Evolutionary conservation across 2,888 invertebrate genomes (phyloP).

Genomic region (Macrophya annulata): DNA sequence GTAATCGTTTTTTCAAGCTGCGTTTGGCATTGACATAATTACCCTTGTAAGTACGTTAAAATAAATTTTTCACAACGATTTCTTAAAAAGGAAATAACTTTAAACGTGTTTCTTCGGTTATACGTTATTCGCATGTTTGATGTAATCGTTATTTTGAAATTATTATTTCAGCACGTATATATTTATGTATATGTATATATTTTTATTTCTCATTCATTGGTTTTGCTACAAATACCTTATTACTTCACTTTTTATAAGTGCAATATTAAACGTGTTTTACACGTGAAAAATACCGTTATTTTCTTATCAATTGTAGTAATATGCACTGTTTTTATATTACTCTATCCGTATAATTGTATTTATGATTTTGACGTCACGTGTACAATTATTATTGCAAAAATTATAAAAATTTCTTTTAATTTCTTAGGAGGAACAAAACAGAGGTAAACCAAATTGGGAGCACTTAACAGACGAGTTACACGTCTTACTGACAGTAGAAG

Average conservation of each 20-base stretch:
- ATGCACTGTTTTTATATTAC: not conserved
- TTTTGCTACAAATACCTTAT: not conserved
- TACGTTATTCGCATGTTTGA: conserved; percentile 8
- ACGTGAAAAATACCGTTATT: not conserved
- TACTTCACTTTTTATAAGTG: not conserved
- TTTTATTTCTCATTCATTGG: not conserved
- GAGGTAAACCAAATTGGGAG: conserved; percentile 99
- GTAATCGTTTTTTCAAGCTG: conserved; percentile 73
- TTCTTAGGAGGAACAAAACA: conserved; percentile 97
- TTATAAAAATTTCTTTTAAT: conserved; percentile 61
- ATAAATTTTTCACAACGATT: conserved; percentile 23
- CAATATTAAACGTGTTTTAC: not conserved
- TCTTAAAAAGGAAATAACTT: not conserved
- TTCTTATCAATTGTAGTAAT: not conserved
- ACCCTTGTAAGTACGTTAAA: conserved; percentile 70
- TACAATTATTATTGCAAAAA: conserved; percentile 54
- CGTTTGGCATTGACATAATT: conserved; percentile 66
- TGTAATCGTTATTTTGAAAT: not conserved
- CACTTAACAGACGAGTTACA: conserved; percentile 99
- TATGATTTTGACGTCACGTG: conserved; percentile 58
- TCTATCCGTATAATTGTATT: conserved; percentile 43
- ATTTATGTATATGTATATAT: not conserved
- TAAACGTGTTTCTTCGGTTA: not conserved
- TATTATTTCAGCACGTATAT: not conserved
- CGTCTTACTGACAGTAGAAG: conserved; percentile 99